Percentiles rank a stretch among this genome's conserved stretches.
Evolutionary conservation across 2,797 vertebrate species (phyloP).

Genomic region (Meriones psammophilus): DNA sequence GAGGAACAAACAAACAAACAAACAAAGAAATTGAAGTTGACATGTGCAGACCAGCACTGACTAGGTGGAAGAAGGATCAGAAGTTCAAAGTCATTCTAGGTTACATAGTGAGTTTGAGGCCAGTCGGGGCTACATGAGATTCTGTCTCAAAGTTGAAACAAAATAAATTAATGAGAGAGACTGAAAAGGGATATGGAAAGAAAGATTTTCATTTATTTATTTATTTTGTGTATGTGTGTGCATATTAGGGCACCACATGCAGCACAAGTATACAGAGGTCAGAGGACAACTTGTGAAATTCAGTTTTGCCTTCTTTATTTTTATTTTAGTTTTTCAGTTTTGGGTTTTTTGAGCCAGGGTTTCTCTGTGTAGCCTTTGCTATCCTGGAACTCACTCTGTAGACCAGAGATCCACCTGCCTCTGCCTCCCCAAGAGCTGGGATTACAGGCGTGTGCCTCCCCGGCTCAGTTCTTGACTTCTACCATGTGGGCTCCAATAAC

Average conservation of each 20-base stretch:
- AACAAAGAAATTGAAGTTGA: not conserved
- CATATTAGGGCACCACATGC: no score
- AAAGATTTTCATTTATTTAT: not conserved
- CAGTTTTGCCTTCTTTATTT: no score
- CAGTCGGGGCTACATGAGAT: not conserved
- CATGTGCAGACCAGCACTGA: not conserved
- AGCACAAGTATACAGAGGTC: not conserved
- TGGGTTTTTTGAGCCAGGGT: no score
- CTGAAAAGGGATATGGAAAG: not conserved
- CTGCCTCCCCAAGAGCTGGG: no score
- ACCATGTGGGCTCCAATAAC: not conserved
- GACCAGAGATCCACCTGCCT: no score
- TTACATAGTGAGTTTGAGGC: not conserved
- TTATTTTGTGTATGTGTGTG: not conserved
- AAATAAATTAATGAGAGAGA: not conserved
- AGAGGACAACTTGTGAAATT: not conserved
- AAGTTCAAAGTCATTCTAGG: not conserved
- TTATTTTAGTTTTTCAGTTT: no score
- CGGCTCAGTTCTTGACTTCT: not conserved
- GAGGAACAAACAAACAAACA: not conserved
- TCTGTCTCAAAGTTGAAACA: not conserved
- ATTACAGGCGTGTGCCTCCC: no score
- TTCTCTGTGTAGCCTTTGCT: no score
- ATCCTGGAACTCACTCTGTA: no score
- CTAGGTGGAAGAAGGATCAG: no score